A percentile compares a stretch with the other conserved stretches of the same genome.
Conservation (phyloP, 2,888 invertebrate species). For the Allacma fusca region DNA sequence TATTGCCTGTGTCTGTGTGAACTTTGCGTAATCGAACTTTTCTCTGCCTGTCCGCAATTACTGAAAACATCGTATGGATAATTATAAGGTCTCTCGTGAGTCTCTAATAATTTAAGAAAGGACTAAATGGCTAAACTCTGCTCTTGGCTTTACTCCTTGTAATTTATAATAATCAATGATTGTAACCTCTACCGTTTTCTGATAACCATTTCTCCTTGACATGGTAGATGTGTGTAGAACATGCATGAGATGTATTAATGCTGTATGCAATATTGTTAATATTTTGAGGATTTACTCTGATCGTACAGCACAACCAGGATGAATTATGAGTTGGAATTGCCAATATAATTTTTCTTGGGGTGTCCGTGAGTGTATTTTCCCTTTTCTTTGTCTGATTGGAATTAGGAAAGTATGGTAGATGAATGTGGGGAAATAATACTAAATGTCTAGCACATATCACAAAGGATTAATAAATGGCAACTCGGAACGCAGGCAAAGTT, state of each 20-base stretch:
- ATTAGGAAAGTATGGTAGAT: not conserved
- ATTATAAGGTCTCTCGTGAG: too few species aligned
- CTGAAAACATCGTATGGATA: too few species aligned
- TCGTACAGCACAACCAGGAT: too few species aligned
- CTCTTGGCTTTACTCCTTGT: not conserved
- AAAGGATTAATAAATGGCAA: not conserved
- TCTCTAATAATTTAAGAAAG: too few species aligned
- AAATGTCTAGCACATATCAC: not conserved
- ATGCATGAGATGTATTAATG: too few species aligned
- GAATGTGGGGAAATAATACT: not conserved
- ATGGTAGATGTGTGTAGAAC: not conserved
- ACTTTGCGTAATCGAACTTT: too few species aligned
- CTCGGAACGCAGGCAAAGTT: not conserved
- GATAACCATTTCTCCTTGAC: conserved; percentile 11
- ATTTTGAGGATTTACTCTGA: not conserved
- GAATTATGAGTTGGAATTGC: not conserved
- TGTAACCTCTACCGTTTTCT: not conserved
- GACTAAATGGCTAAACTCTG: too few species aligned
- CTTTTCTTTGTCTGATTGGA: not conserved
- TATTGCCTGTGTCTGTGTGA: too few species aligned
- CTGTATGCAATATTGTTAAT: too few species aligned
- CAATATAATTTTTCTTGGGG: not conserved
- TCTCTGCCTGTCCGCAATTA: too few species aligned
- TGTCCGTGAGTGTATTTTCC: not conserved
- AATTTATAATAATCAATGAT: not conserved